A percentile compares a stretch with the other conserved stretches of the same genome.
These are phyloP conservation scores for Hippocampus guttulatus DNA, from an alignment of 2,113 vertebrate species.

Conservation along the genomic window DNA sequence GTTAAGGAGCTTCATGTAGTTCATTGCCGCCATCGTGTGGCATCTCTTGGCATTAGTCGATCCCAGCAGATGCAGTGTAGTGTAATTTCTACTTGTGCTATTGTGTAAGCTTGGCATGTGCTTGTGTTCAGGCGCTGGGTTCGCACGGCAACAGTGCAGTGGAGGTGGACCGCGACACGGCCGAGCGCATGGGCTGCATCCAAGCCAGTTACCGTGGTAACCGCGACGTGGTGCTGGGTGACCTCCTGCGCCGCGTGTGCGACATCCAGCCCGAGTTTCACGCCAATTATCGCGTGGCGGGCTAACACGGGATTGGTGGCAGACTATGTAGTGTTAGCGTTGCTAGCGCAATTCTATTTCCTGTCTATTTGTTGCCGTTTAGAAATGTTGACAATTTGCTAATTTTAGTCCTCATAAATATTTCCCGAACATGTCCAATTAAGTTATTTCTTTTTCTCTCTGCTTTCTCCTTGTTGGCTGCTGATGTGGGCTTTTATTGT, in stretches of 20 bases:
- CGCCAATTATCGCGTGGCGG: conserved; percentile 86
- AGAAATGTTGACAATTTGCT: conserved; percentile 36
- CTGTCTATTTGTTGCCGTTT: conserved; percentile 38
- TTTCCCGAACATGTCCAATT: conserved; percentile 7
- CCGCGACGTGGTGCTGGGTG: conserved; percentile 80
- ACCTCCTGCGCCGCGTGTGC: conserved; percentile 83
- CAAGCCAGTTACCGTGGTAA: conserved; percentile 85
- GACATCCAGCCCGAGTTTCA: conserved; percentile 94
- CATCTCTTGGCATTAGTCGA: no score
- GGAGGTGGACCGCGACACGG: conserved; percentile 90
- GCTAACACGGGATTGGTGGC: conserved; percentile 60
- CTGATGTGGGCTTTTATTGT: conserved; percentile 24
- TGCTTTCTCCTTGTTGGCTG: conserved; percentile 17
- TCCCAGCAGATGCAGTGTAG: no score
- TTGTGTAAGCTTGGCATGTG: background rate
- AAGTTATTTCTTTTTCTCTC: background rate
- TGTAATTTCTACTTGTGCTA: no score
- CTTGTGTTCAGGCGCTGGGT: conserved; percentile 79
- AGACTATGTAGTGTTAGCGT: background rate
- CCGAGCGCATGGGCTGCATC: conserved; percentile 81
- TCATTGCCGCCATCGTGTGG: background rate
- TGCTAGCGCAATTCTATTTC: background rate
- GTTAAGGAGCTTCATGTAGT: no score
- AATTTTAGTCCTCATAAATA: background rate
- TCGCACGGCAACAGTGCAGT: conserved; percentile 91